These are phyloP conservation scores for Ailuropoda melanoleuca DNA, from an alignment of 2,113 vertebrate species.

Conservation along the genomic window DNA sequence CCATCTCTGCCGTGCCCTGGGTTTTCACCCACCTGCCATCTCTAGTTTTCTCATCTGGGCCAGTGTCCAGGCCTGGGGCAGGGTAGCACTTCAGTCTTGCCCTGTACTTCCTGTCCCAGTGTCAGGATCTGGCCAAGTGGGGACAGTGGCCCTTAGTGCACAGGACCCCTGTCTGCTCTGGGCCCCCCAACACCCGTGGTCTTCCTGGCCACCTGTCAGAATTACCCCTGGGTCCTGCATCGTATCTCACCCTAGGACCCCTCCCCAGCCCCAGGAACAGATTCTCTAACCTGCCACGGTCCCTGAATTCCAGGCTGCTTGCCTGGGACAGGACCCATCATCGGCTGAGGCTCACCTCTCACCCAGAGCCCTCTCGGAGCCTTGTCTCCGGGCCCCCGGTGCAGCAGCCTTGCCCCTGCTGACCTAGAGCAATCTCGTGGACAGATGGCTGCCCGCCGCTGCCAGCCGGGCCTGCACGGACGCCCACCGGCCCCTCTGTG, in stretches of 20 bases:
- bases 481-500: not conserved
- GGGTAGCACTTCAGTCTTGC: not conserved
- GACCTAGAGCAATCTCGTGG: not conserved
- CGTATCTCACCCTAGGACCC: not conserved
- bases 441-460: not conserved
- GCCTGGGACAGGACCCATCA: not conserved
- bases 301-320: not conserved
- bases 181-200: not conserved
- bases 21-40: not conserved
- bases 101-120: not conserved
- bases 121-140: not conserved
- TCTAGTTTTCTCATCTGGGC: not conserved
- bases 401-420: not conserved
- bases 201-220: not conserved
- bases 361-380: not conserved
- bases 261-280: too few relatives aligned
- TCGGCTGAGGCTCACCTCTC: not conserved
- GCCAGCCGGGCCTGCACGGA: rapidly evolving
- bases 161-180: not conserved
- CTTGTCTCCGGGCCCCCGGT: not conserved
- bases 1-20: not conserved
- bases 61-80: not conserved
- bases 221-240: not conserved
- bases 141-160: too few relatives aligned
- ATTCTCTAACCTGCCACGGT: not conserved